A percentile compares a stretch with the other conserved stretches of the same genome.
phyloP scores from a whole-genome alignment of 2,888 invertebrate species.

The Gymnocheta viridis region DNA sequence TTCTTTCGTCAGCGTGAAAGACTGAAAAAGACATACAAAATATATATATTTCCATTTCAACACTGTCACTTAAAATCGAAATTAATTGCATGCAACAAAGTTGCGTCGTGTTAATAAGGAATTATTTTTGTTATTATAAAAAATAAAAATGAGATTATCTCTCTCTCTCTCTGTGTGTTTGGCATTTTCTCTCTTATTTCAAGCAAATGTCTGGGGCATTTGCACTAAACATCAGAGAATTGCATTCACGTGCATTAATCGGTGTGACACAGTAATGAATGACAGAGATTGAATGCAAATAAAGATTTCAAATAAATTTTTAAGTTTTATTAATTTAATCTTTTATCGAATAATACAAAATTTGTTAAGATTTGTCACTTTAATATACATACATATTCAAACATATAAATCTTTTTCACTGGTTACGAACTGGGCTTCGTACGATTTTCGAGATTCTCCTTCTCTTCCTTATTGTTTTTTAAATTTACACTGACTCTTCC shows the following conservation, averaged over 20 bases:
- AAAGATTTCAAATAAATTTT: background rate
- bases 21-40: no score
- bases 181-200: background rate
- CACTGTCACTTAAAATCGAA: no score
- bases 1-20: no score
- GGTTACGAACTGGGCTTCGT: no score
- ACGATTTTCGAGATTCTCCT: background rate
- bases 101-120: no score
- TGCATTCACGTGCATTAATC: slow-evolving; percentile 61
- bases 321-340: background rate
- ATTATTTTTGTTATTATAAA: no score
- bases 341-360: background rate
- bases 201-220: background rate
- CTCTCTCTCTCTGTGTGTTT: slow-evolving; percentile 1
- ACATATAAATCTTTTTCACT: no score
- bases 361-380: background rate
- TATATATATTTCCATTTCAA: background rate
- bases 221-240: slow-evolving; percentile 1
- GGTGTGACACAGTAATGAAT: slow-evolving; percentile 57
- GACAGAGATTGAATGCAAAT: slow-evolving; percentile 47
- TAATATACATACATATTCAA: no score
- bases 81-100: no score
- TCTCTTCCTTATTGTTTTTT: background rate
- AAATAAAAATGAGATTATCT: no score
- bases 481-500: slow-evolving; percentile 27